Conservation (phyloP, 1,140 invertebrate species). For the Bacillus rossius region DNA sequence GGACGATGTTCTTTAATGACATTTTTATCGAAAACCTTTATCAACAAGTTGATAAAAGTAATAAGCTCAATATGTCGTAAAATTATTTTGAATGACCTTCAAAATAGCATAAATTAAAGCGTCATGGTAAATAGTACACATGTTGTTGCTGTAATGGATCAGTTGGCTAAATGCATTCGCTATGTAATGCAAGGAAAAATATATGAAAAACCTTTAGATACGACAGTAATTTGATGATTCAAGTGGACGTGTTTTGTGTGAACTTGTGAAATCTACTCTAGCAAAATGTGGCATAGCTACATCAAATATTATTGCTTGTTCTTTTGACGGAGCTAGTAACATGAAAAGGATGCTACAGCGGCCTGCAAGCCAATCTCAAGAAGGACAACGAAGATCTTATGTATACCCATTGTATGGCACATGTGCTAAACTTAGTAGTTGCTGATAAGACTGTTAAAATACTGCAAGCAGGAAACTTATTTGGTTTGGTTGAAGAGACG, state of each 20-base stretch:
- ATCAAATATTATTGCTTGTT: no score
- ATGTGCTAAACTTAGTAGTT: constrained; percentile 19
- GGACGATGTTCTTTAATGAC: constrained; percentile 7
- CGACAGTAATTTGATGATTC: constrained; percentile 14
- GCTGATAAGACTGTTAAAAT: constrained; percentile 16
- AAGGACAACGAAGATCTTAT: no score
- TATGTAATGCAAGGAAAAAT: constrained; percentile 10
- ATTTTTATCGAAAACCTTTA: constrained; percentile 10
- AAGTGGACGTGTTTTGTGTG: constrained; percentile 12
- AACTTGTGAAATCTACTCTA: constrained; percentile 3
- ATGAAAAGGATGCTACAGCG: no score
- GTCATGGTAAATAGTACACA: constrained; percentile 18
- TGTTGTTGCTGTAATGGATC: constrained; percentile 19
- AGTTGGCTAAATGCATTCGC: constrained; percentile 14
- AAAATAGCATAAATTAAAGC: constrained; percentile 11
- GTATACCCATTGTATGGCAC: constrained; percentile 9
- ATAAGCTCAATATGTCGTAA: constrained; percentile 7
- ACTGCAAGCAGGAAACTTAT: constrained; percentile 17
- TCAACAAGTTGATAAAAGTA: constrained; percentile 15
- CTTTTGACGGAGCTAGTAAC: no score
- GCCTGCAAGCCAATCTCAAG: no score
- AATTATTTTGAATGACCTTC: constrained; percentile 17
- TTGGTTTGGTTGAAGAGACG: constrained; percentile 20
- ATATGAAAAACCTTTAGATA: constrained; percentile 11
- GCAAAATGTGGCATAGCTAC: not conserved